These are phyloP conservation scores for Spermophilus dauricus DNA, from an alignment of 2,113 vertebrate species.

Conservation along the genomic window DNA sequence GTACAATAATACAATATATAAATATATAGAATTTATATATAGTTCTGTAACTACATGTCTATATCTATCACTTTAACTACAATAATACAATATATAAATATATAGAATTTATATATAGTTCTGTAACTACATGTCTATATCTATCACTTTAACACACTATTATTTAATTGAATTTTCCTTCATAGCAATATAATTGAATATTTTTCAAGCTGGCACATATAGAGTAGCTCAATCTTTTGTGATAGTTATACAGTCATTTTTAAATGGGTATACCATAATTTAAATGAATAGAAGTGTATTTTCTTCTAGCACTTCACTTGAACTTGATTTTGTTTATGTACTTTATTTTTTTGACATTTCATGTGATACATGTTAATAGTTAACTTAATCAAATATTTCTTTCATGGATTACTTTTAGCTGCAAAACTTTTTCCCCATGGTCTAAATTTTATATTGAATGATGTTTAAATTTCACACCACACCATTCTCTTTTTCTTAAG, in stretches of 20 bases:
- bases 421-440: not conserved
- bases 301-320: slow-evolving; percentile 48
- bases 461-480: not conserved
- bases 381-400: not conserved
- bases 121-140: not conserved
- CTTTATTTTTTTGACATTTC: not conserved
- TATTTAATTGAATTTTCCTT: not conserved
- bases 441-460: not conserved
- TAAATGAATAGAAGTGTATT: not conserved
- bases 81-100: no score
- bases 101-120: no score
- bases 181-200: not conserved
- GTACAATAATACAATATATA: no score
- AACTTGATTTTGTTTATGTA: not conserved
- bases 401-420: not conserved
- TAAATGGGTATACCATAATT: not conserved
- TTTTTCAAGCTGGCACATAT: not conserved
- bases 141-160: not conserved
- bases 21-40: no score
- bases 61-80: no score
- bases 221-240: not conserved
- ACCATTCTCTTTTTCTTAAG: not conserved
- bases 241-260: not conserved
- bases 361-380: not conserved
- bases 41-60: no score